phyloP scores from a whole-genome alignment of 2,797 vertebrate species.

The Diplodus sargus region DNA sequence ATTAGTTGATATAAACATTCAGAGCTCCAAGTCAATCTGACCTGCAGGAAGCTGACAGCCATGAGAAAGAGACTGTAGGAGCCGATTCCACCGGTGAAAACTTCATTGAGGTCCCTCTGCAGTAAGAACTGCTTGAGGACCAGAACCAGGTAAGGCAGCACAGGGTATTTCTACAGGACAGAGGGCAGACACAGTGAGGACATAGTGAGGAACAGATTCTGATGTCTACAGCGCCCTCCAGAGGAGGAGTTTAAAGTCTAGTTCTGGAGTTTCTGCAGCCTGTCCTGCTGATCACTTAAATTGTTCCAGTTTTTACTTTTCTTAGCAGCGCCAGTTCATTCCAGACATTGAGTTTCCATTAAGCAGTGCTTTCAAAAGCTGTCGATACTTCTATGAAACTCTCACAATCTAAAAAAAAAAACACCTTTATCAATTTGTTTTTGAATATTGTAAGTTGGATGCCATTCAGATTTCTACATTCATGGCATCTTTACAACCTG shows the following conservation, averaged over 20 bases:
- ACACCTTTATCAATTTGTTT: background rate
- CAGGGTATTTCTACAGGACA: conserved; percentile 92
- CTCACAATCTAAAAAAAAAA: background rate
- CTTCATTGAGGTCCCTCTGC: conserved; percentile 98
- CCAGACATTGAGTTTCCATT: background rate
- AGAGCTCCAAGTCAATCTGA: conserved; percentile 63
- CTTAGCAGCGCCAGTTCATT: background rate
- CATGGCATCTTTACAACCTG: background rate
- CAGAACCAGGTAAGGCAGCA: conserved; percentile 96
- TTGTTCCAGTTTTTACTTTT: too few species aligned
- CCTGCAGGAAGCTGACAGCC: conserved; percentile 99
- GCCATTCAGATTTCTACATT: background rate
- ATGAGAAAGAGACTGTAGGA: conserved; percentile 99
- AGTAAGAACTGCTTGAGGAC: conserved; percentile 98
- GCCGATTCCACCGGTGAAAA: conserved; percentile 98
- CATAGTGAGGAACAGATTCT: background rate
- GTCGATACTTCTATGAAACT: background rate
- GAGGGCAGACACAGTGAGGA: conserved; percentile 2
- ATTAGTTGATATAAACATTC: background rate
- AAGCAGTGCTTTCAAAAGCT: background rate
- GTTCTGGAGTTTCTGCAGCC: background rate
- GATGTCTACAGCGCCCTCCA: conserved; percentile 14
- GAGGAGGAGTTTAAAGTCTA: background rate
- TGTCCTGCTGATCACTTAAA: background rate
- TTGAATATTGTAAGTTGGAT: background rate